A percentile compares a stretch with the other conserved stretches of the same genome.
These are phyloP conservation scores for Chloroceryle amazona DNA, from an alignment of 2,797 vertebrate genomes.

Conservation along the genomic window DNA sequence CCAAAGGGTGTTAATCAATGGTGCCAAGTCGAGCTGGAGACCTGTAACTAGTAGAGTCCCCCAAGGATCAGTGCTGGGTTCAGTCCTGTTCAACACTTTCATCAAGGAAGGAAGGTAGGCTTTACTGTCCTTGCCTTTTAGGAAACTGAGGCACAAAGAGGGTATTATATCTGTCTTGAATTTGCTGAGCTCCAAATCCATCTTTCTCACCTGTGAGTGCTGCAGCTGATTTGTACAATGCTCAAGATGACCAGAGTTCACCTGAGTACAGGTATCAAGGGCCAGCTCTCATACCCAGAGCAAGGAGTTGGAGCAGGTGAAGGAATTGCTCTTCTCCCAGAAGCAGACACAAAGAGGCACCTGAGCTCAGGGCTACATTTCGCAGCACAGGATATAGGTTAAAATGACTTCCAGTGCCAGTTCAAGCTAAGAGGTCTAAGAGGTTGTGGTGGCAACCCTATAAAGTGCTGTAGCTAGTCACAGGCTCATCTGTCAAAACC, in stretches of 20 bases:
- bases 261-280: not conserved
- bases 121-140: not conserved
- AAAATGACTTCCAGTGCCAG: not conserved
- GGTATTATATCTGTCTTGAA: not conserved
- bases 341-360: not conserved
- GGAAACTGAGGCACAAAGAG: not conserved
- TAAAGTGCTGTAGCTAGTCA: not conserved
- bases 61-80: too few relatives aligned
- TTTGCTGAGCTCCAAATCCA: not conserved
- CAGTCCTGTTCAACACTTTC: too few relatives aligned
- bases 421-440: not conserved
- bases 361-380: not conserved
- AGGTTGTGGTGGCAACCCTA: not conserved
- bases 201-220: not conserved
- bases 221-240: not conserved
- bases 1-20: too few relatives aligned
- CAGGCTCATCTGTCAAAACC: not conserved
- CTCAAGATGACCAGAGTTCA: not conserved
- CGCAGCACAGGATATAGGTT: not conserved
- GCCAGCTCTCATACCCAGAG: not conserved
- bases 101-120: not conserved
- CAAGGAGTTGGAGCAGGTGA: fast-evolving
- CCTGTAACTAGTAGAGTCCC: too few relatives aligned
- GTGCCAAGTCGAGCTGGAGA: too few relatives aligned
- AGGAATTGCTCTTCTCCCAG: not conserved